A percentile compares a stretch with the other conserved stretches of the same genome.
These are phyloP conservation scores for Lasioglossum albipes DNA, from an alignment of 1,140 invertebrate genomes.

Conservation along the genomic window DNA sequence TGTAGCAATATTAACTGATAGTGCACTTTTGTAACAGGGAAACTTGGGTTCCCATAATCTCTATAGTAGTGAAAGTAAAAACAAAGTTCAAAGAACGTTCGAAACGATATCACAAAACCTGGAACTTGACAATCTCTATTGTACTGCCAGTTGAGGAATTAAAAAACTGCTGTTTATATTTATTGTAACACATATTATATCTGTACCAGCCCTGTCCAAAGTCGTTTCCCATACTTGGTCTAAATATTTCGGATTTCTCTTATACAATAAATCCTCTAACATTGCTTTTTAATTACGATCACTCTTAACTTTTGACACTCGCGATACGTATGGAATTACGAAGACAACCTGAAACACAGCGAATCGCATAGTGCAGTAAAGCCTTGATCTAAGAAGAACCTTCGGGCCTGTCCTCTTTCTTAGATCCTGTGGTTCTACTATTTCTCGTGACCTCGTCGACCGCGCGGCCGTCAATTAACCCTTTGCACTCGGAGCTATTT, in stretches of 20 bases:
- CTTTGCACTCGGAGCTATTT: too few relatives aligned
- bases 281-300: neutral
- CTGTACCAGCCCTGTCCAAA: neutral
- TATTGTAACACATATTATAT: neutral
- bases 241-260: neutral
- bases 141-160: neutral
- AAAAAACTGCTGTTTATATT: neutral
- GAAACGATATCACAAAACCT: neutral
- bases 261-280: neutral
- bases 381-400: too few relatives aligned
- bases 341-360: neutral
- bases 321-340: neutral
- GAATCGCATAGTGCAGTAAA: too few relatives aligned
- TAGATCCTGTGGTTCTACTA: too few relatives aligned
- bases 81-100: neutral
- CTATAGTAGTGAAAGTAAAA: neutral
- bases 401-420: too few relatives aligned
- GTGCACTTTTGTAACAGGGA: neutral
- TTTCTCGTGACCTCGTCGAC: too few relatives aligned
- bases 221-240: neutral
- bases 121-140: neutral
- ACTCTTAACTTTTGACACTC: neutral
- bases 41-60: neutral
- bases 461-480: too few relatives aligned
- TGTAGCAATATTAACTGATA: conserved; percentile 10